A percentile compares a stretch with the other conserved stretches of the same genome.
These are phyloP conservation scores for Drosophila kanekoi DNA, from an alignment of 2,888 invertebrate genomes.

Conservation along the genomic window DNA sequence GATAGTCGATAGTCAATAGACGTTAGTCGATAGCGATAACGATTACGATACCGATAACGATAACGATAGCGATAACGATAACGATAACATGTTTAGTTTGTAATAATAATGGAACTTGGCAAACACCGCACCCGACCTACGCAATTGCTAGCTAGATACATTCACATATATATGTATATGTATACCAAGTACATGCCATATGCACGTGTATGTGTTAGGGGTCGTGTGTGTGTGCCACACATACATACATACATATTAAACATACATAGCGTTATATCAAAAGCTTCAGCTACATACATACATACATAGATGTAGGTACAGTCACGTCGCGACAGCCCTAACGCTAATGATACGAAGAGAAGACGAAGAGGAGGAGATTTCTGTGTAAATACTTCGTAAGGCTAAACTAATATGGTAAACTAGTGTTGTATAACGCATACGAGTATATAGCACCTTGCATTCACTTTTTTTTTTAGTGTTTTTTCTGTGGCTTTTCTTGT, in stretches of 20 bases:
- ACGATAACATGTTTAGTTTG: slow-evolving; percentile 44
- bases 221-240: slow-evolving; percentile 49
- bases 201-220: slow-evolving; percentile 19
- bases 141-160: slow-evolving; percentile 56
- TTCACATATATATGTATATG: slow-evolving; percentile 19
- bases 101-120: slow-evolving; percentile 53
- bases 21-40: slow-evolving; percentile 27
- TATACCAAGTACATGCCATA: slow-evolving; percentile 17
- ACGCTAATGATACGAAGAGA: neutral
- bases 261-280: slow-evolving; percentile 72
- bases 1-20: slow-evolving; percentile 36
- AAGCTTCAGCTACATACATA: slow-evolving; percentile 56
- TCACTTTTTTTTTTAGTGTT: slow-evolving; percentile 44
- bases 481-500: slow-evolving; percentile 63
- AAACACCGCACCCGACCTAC: slow-evolving; percentile 66
- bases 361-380: slow-evolving; percentile 22
- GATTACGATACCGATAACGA: slow-evolving; percentile 26
- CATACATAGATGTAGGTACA: slow-evolving; percentile 38
- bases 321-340: slow-evolving; percentile 23
- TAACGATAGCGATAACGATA: slow-evolving; percentile 33
- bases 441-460: slow-evolving; percentile 49
- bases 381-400: slow-evolving; percentile 69
- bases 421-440: slow-evolving; percentile 69
- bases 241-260: slow-evolving; percentile 39
- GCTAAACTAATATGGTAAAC: slow-evolving; percentile 62